Evolutionary conservation across 2,888 invertebrate genomes (phyloP), one percentile per base, ranked within the genome.

Genomic region (Gymnosoma rotundatum): DNA sequence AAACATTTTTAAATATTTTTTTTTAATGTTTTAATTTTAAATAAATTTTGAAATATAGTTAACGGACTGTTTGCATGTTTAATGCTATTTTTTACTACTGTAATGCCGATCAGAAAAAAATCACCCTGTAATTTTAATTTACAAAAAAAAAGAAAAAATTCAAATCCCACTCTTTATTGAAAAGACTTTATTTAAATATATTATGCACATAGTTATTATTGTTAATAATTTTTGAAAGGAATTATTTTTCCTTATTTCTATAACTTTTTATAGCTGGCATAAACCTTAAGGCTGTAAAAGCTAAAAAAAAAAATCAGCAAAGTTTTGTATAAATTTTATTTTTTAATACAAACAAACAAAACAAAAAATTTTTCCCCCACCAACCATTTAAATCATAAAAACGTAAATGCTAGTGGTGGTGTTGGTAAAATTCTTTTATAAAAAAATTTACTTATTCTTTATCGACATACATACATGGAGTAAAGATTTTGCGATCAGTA

Each of bases 331-430:
- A 10, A 1, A 18, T 50, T 50, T 20, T 54, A 12, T 32, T 45
- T 60, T 48, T 60, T 36, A 6, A 20, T 36, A 36, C 48, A 63
- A 52, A 25, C 32, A 64, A 45, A 73, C 14, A 20, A 64, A 36
- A n/a, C 48, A 21, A 20, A 69, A 20, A 10, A 38, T 16, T 45
- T 14, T 50, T 42, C 16, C 67, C 52, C 50, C 67, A 42, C 9
- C 52, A 69, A 67, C 10, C 18, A 60, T 69, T 67, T 52, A 60
- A 69, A 60, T 56, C 18, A 75, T 50, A 60, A 76, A 54, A 56
- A 76, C 10, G 0, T 1, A 54, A 61, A 45, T 25, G 18, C 10
- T 50, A 20, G 56, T 54, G 20, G 6, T 42, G n/a, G 20, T 54
- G 20, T 6, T 25, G 21, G 3, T 50, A 66, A 66, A 21, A n/a